Evolutionary conservation across 2,888 invertebrate genomes (phyloP), one percentile per base, ranked within the genome.

Genomic region (Pollenia angustigena): DNA sequence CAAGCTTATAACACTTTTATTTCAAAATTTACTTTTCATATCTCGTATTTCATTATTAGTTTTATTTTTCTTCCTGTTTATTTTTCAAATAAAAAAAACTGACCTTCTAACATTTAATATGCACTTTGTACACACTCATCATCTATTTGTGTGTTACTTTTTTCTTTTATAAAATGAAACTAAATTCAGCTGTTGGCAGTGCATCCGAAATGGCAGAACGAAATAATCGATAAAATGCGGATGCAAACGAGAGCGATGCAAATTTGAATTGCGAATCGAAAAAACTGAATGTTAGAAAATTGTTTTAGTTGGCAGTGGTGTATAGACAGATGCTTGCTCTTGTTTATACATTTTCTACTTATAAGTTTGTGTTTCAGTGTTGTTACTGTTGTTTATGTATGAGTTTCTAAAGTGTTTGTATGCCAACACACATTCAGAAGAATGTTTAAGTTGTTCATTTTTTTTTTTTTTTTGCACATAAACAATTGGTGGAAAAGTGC

Each of bases 101-200:
- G 44, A 76, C 64, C 76, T 76, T 76, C 54, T 46, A 56, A 64
- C n/a, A 64, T 46, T 66, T 54, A 76, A 76, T 76, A 76, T 76
- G 54, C 66, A 54, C 64, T 46, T 44, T 64, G 50, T 54, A 54
- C 23, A 23, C 40, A 54, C 10, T 12, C 16, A 40, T 16, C 16
- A 40, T 75, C 44, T 54, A 16, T 75, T 40, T n/a, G 32, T 58
- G 16, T 16, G 7, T 23, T 42, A 62, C 11, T 64, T 23, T 1
- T 14, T 10, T 64, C 48, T 58, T 72, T 52, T 11, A 10, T 66
- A 32, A 54, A 76, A 23, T 44, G 54, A 44, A 64, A 64, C 62
- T 9, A 54, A 40, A 75, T 52, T 50, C 1, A 32, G 48, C 44
- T 46, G 54, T 32, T 66, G 23, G 68, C 48, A 40, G 68, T 40